These are phyloP conservation scores for Archilochus colubris DNA, from an alignment of 2,113 vertebrate genomes.

Conservation along the genomic window DNA sequence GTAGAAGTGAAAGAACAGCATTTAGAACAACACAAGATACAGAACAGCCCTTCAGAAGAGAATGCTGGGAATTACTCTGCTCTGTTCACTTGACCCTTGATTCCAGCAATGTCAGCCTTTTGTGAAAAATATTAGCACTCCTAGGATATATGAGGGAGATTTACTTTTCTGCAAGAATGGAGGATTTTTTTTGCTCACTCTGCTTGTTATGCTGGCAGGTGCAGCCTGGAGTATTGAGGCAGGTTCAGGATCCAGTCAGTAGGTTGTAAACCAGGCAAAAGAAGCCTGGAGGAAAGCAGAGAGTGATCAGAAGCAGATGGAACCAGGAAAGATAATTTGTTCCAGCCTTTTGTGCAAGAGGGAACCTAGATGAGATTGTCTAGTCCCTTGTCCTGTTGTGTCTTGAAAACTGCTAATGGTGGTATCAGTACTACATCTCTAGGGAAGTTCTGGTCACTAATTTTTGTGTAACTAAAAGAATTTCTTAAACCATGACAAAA, in stretches of 20 bases:
- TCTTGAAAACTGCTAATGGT: not conserved
- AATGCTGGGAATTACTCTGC: not conserved
- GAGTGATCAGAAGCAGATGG: not conserved
- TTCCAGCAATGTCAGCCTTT: not conserved
- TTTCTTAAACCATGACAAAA: not conserved
- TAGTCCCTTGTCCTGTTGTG: accelerated
- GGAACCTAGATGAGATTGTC: not conserved
- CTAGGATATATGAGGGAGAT: not conserved
- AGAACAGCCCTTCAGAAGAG: not conserved
- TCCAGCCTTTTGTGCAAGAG: not conserved
- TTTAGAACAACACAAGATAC: accelerated
- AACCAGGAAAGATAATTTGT: not conserved
- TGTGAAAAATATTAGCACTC: not conserved
- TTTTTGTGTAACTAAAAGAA: not conserved
- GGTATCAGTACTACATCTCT: not conserved
- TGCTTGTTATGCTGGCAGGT: not conserved
- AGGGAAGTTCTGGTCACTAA: not conserved
- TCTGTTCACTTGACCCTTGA: not conserved
- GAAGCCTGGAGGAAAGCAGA: not conserved
- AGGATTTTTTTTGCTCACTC: not conserved
- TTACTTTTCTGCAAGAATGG: not conserved
- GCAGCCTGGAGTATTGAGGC: not conserved
- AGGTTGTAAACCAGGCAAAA: not conserved
- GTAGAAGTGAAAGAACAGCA: not conserved
- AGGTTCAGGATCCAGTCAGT: not conserved